A percentile compares a stretch with the other conserved stretches of the same genome.
Conservation (phyloP, 2,797 vertebrate genomes). For the Paramormyrops hopkinsi region DNA sequence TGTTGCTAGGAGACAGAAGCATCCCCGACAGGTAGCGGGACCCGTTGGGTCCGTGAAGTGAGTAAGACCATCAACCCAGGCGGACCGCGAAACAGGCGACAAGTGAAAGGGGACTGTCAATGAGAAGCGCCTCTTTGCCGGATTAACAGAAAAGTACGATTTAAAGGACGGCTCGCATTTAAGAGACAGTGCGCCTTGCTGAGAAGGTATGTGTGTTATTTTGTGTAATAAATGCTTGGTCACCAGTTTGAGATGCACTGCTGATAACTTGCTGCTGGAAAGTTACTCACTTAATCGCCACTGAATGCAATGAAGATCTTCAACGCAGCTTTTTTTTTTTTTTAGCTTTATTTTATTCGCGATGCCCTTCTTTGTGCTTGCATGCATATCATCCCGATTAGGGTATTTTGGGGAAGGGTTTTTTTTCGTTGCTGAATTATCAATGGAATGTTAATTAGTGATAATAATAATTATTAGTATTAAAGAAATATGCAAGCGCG, state of each 20-base stretch:
- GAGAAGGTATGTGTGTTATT: background rate
- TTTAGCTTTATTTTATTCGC: background rate
- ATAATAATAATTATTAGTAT: background rate
- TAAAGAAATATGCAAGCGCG: background rate
- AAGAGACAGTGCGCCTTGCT: background rate
- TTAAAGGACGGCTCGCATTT: background rate
- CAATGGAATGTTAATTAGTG: background rate
- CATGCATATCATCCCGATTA: background rate
- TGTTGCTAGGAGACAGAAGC: conserved; percentile 97
- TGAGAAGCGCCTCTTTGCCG: background rate
- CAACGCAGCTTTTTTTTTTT: background rate
- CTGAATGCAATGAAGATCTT: background rate
- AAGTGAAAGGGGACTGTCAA: background rate
- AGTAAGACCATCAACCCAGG: background rate
- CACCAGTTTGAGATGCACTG: background rate
- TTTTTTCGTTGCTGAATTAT: background rate
- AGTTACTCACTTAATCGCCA: background rate
- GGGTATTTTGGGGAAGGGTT: background rate
- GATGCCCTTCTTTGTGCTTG: background rate
- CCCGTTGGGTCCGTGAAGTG: conserved; percentile 41
- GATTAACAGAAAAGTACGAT: background rate
- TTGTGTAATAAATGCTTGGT: background rate
- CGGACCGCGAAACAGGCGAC: background rate
- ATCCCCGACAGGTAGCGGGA: conserved; percentile 67
- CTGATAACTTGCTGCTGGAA: background rate